Evolutionary conservation across 2,797 vertebrate species (phyloP), one percentile per base, ranked within the genome.

Genomic region (Microhierax caerulescens): DNA sequence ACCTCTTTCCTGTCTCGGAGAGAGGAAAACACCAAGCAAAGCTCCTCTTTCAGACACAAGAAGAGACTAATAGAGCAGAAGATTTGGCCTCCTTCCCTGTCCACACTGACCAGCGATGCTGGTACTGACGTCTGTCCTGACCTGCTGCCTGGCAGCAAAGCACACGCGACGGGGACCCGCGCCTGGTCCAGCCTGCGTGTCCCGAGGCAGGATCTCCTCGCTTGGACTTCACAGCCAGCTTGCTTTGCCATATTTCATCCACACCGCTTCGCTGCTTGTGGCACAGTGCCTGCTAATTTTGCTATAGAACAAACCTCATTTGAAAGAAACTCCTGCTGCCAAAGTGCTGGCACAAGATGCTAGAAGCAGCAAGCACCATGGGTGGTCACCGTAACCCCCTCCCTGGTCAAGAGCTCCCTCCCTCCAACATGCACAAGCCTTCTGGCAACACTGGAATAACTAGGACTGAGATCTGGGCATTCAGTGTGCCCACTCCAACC

Each of bases 81-180:
- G 54, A 6, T 21, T 22, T 4, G 21, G 48, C 53, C 25, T 56
- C 65, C 16, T 27, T 24, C 43, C 77, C 21, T 65, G 61, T 25
- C 37, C 24, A 3, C 11, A 2, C 23, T 11, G 30, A 5, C 37
- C 45, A 9, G 51, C 2, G 1, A 5, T 34, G 63, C 39, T 17
- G 60, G 34, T 8, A 14, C 72, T 43, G 34, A 4, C 27, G 3
- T 1, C 9, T 2, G 1, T 13, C 70, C 76, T 19, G 65, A 24
- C 28, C 22, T 16, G 51, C 77, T 69, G 45, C 80, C 19, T 1
- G 1, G 8, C 36, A 43, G 43, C 75, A 8, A 22, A 10, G 20
- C 63, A 3, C 2, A 11, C 1, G 0, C 0, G 18, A 28, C 7
- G 7, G 9, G 43, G 17, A 7, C 5, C n/a, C 34, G 5, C 1